Conservation (phyloP, 2,113 vertebrate species). For the Sakesphorus luctuosus region DNA sequence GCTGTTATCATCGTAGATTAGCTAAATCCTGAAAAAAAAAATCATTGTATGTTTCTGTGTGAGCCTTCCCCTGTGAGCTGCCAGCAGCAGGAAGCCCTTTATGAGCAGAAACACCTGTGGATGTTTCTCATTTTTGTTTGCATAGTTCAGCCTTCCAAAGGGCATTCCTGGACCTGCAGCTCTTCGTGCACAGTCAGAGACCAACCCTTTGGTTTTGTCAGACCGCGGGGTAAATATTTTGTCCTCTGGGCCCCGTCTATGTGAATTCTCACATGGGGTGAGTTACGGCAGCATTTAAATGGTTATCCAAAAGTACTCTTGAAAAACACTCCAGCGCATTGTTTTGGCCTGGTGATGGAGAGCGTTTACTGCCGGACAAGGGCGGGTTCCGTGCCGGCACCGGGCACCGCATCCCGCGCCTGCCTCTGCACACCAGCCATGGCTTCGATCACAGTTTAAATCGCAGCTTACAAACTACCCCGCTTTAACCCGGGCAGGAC, state of each 20-base stretch:
- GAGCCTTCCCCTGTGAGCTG: background rate
- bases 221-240: background rate
- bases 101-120: slow-evolving; percentile 49
- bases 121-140: slow-evolving; percentile 42
- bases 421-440: accelerated
- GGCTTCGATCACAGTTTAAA: background rate
- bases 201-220: background rate
- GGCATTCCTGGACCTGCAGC: background rate
- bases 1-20: background rate
- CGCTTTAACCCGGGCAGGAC: background rate
- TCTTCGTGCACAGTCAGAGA: background rate
- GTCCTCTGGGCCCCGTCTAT: background rate
- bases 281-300: background rate
- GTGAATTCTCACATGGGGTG: background rate
- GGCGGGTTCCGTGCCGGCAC: background rate
- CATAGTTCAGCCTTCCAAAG: background rate
- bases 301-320: background rate
- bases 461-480: background rate
- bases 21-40: background rate
- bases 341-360: background rate
- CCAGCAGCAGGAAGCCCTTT: slow-evolving; percentile 1
- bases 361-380: too few relatives aligned
- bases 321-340: background rate
- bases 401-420: background rate
- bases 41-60: background rate